Evolutionary conservation across 2,888 invertebrate genomes (phyloP).

Genomic region (Drosophila stalkeri): DNA sequence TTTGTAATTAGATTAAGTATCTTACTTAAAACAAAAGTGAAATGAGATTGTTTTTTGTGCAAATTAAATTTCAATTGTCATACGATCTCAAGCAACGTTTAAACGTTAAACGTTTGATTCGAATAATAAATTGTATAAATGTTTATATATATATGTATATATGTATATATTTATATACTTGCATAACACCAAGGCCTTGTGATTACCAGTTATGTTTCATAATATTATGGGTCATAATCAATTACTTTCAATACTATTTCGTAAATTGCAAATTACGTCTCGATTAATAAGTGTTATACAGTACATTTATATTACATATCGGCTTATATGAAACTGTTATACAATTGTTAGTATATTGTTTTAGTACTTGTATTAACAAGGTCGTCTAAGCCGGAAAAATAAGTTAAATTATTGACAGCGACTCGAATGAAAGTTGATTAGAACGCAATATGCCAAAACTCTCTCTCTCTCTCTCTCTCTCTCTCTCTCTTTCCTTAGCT

Average conservation of each 20-base stretch:
- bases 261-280: constrained; percentile 49
- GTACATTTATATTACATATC: too few species aligned
- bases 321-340: constrained; percentile 8
- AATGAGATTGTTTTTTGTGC: constrained; percentile 9
- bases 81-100: background rate
- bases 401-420: constrained; percentile 21
- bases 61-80: constrained; percentile 13
- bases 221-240: constrained; percentile 48
- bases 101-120: background rate
- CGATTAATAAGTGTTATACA: constrained; percentile 23
- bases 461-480: background rate
- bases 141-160: background rate
- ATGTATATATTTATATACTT: constrained; percentile 17
- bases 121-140: background rate
- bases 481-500: background rate
- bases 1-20: constrained; percentile 15
- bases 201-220: constrained; percentile 31
- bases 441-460: constrained; percentile 40
- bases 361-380: constrained; percentile 26
- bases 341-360: constrained; percentile 30
- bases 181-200: constrained; percentile 51
- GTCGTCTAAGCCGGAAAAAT: constrained; percentile 54
- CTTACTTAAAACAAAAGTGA: constrained; percentile 16
- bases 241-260: constrained; percentile 37
- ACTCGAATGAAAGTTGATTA: constrained; percentile 55